Conservation (phyloP, 2,113 vertebrate genomes). For the Lontra canadensis region DNA sequence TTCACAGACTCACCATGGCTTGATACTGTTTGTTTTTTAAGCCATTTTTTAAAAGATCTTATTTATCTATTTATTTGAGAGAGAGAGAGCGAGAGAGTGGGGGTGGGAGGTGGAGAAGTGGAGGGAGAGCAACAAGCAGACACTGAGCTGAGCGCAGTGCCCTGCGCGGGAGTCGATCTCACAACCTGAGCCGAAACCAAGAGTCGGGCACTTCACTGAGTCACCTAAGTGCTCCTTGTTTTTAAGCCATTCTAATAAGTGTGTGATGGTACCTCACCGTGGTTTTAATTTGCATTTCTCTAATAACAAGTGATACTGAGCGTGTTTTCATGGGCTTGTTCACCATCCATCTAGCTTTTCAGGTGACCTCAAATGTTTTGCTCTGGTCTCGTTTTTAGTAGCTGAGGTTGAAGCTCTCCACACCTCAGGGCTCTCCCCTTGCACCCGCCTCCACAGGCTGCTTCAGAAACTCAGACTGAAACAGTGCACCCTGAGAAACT, state of each 20-base stretch:
- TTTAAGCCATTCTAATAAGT: neutral
- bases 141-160: neutral
- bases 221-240: neutral
- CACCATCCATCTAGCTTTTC: neutral
- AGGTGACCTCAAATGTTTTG: neutral
- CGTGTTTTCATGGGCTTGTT: neutral
- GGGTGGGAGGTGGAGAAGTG: neutral
- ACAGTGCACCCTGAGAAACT: neutral
- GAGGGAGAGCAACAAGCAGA: neutral
- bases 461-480: neutral
- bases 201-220: neutral
- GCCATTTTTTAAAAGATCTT: no score
- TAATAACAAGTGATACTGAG: neutral
- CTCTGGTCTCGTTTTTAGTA: neutral
- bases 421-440: neutral
- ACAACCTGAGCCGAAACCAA: neutral
- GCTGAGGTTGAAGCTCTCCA: neutral
- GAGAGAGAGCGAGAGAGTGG: neutral
- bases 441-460: no score
- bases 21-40: neutral
- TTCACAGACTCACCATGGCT: neutral
- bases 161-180: neutral
- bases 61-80: neutral
- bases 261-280: neutral
- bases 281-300: conserved; percentile 7